Evolutionary conservation across 2,797 vertebrate genomes (phyloP).

Genomic region (Nyctibius grandis): DNA sequence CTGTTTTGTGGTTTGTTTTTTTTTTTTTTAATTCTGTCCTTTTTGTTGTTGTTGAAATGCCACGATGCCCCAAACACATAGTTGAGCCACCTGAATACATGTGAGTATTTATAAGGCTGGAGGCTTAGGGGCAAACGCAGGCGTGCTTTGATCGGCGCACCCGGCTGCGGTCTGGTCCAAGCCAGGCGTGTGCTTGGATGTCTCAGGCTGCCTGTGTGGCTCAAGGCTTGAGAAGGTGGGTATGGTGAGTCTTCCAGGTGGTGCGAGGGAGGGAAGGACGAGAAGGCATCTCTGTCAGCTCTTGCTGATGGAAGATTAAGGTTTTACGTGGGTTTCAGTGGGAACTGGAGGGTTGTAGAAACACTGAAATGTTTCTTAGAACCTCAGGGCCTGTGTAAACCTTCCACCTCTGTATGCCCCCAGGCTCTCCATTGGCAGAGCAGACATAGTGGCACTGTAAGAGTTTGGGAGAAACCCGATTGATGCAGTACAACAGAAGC

Average conservation of each 20-base stretch:
- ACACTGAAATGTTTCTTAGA: background rate
- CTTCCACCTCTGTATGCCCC: background rate
- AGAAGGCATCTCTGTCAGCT: background rate
- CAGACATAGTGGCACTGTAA: background rate
- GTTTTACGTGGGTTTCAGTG: background rate
- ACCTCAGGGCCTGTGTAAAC: background rate
- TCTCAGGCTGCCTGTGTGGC: no score
- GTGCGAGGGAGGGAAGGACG: background rate
- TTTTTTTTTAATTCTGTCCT: background rate
- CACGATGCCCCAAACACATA: fast-evolving
- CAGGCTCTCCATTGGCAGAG: no score
- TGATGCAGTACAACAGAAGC: fast-evolving
- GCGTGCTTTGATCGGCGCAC: fast-evolving
- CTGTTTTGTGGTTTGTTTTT: no score
- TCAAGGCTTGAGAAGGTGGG: fast-evolving
- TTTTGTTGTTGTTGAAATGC: background rate
- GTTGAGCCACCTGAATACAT: fast-evolving
- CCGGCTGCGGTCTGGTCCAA: background rate
- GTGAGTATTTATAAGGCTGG: background rate
- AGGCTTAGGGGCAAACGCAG: background rate
- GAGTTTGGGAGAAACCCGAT: background rate
- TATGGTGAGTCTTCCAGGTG: background rate
- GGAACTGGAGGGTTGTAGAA: background rate
- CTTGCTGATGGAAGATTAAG: background rate
- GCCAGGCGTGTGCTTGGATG: fast-evolving